Evolutionary conservation across 2,888 invertebrate genomes (phyloP).

Genomic region (Eugnorisma glareosa): DNA sequence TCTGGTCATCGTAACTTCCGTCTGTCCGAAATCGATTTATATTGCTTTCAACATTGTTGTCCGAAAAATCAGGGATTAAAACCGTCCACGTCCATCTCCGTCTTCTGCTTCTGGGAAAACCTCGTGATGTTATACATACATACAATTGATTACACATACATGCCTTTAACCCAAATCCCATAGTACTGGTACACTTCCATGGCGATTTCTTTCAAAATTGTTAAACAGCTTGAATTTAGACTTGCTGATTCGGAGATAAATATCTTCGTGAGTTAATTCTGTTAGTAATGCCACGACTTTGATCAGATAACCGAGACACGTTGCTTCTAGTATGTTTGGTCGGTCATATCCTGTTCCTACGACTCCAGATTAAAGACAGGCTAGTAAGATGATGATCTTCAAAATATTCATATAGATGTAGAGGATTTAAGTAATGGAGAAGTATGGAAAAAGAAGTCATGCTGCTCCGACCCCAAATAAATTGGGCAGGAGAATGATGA

Average conservation of each 20-base stretch:
- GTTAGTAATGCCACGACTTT: constrained; percentile 49
- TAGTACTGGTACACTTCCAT: constrained; percentile 40
- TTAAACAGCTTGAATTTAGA: constrained; percentile 37
- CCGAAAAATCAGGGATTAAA: neutral
- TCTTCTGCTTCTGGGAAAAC: neutral
- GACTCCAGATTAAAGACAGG: neutral
- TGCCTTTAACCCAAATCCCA: constrained; percentile 28
- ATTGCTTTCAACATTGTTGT: neutral
- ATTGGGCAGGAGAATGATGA: no score
- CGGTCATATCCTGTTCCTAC: constrained; percentile 12
- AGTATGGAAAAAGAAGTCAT: no score
- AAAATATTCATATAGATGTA: neutral
- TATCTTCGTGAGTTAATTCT: constrained; percentile 46
- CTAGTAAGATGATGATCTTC: neutral
- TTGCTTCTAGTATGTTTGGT: constrained; percentile 20
- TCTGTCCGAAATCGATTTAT: neutral
- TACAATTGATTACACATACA: constrained; percentile 26
- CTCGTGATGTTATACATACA: constrained; percentile 27
- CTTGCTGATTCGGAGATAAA: constrained; percentile 56
- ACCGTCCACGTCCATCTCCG: neutral
- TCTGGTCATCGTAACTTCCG: no score
- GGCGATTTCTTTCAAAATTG: constrained; percentile 13
- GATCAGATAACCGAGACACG: constrained; percentile 48
- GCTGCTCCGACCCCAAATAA: no score
- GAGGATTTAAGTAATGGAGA: neutral